These are phyloP conservation scores for Indicator maculatus DNA, from an alignment of 2,113 vertebrate species.

Conservation along the genomic window DNA sequence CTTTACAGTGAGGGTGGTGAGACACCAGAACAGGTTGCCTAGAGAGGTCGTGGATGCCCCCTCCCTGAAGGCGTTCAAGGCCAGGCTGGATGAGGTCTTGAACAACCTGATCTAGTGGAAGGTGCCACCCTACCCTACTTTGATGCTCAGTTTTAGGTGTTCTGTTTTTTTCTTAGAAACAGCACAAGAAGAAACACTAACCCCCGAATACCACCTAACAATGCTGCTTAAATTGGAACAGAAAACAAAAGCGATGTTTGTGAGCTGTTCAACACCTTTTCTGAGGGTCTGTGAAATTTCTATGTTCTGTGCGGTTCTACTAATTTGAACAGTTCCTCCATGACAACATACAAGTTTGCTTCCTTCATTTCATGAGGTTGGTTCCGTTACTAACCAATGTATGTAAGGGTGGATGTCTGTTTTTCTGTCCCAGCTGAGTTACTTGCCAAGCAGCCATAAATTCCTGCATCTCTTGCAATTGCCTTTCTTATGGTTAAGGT, in stretches of 20 bases:
- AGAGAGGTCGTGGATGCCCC: too few species aligned
- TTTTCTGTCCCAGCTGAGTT: constrained; percentile 89
- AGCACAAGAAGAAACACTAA: background rate
- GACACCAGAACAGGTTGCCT: too few species aligned
- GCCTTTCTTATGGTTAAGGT: constrained; percentile 85
- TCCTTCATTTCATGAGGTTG: background rate
- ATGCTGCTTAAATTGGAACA: background rate
- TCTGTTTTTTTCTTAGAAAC: background rate
- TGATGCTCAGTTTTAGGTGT: background rate
- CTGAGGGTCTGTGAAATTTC: background rate
- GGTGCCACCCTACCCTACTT: background rate
- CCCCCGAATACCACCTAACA: background rate
- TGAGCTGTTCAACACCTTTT: background rate
- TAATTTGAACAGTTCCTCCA: background rate
- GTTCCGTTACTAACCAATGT: constrained; percentile 79
- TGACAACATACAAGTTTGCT: background rate
- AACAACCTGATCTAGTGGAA: too few species aligned
- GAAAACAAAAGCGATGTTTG: background rate
- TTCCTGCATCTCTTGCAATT: constrained; percentile 83
- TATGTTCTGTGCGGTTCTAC: background rate
- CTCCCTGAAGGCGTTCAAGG: too few species aligned
- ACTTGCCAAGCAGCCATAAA: constrained; percentile 91
- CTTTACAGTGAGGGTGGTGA: too few species aligned
- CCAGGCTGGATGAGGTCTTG: too few species aligned
- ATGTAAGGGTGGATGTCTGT: constrained; percentile 82